Base-by-base conservation (phyloP, 2,888 invertebrate species). In the Cotesia congregata region DNA sequence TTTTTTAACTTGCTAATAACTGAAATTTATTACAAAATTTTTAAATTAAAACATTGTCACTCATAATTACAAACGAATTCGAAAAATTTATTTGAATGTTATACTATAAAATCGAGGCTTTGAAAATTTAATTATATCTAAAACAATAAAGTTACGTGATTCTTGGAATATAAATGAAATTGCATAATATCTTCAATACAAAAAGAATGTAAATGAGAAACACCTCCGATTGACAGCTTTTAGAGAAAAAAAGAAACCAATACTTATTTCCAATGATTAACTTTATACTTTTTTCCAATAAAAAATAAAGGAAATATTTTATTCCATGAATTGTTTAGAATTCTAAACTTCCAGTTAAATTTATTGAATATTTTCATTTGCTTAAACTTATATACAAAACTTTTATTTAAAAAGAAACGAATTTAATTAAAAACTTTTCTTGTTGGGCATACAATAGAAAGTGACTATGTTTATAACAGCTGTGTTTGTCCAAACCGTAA, bases 231-330 rank as follows among this genome's bases (percentile, higher is more conserved):
- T 50, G 50, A 50, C 12, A 50, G 7, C 12, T 50, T 50, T 50
- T 15, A 38, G 12, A 7, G 12, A 68, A 39, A 68, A 67, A 15
- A 67, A 68, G 4, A 68, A 68, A n/a, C 30, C 30, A 68, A 39
- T 41, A 12, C 12, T 68, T 12, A 41, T 30, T 12, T 41, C 41
- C 30, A 12, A 12, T 68, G 15, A 68, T 41, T 15, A 68, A 15
- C 4, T 6, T 7, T 68, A 30, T 30, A 30, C 30, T 30, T 30
- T 9, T 30, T 68, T 41, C 39, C 7, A 15, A 12, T 20, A 15
- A 30, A 68, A 38, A 12, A 12, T 20, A 15, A 30, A 68, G 20
- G 5, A 68, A 39, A 68, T 15, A 17, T 30, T 68, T 68, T 5
- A 9, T 39, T 12, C 50, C 7, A 9, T 50, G 9, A 12, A 50